Evolutionary conservation across 2,797 vertebrate genomes (phyloP).

Genomic region (Acrossocheilus fasciatus): DNA sequence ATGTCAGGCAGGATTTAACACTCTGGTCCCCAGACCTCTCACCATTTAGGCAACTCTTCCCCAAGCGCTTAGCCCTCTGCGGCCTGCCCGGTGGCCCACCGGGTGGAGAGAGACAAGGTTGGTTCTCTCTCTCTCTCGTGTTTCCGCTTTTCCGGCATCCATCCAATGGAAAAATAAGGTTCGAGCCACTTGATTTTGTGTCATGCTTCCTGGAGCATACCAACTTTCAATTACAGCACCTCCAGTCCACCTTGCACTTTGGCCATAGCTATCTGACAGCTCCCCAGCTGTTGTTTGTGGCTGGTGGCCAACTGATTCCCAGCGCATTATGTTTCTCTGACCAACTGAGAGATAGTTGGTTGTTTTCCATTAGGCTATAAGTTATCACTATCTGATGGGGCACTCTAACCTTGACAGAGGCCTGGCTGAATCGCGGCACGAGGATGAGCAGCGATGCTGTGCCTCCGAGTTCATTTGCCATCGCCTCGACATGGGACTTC

Average conservation of each 20-base stretch:
- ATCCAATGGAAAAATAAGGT: conserved; percentile 60
- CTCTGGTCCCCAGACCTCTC: conserved; percentile 67
- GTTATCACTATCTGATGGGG: conserved; percentile 61
- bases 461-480: not conserved
- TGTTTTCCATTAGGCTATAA: conserved; percentile 65
- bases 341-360: conserved; percentile 73
- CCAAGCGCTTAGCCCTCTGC: conserved; percentile 42
- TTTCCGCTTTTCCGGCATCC: conserved; percentile 65
- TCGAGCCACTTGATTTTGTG: conserved; percentile 70
- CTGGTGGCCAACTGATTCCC: conserved; percentile 76
- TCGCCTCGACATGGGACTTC: conserved; percentile 36
- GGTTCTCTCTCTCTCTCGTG: conserved; percentile 35
- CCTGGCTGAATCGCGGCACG: conserved; percentile 35
- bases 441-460: conserved; percentile 50
- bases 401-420: conserved; percentile 51
- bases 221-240: conserved; percentile 84
- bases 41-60: conserved; percentile 58
- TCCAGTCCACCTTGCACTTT: conserved; percentile 73
- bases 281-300: conserved; percentile 69
- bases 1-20: conserved; percentile 84
- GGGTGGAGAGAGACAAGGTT: conserved; percentile 26
- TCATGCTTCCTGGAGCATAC: conserved; percentile 82
- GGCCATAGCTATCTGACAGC: conserved; percentile 69
- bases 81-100: conserved; percentile 40
- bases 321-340: conserved; percentile 71